Evolutionary conservation across 2,797 vertebrate species (phyloP).

Genomic region (Parambassis ranga): DNA sequence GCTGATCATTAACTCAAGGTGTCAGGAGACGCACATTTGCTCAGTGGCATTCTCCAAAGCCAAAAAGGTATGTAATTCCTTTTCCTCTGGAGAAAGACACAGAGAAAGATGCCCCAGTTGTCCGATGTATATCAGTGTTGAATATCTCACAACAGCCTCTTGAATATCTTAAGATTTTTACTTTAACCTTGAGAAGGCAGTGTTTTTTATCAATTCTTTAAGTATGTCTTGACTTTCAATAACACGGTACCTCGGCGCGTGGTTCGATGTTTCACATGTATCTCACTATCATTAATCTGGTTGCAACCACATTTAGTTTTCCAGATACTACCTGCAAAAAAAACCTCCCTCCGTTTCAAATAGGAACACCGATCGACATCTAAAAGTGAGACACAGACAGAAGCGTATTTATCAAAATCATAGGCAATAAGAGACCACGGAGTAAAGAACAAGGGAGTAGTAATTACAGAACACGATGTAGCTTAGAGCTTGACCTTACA

Average conservation of each 20-base stretch:
- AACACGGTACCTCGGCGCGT: neutral
- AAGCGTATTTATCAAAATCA: conserved; percentile 60
- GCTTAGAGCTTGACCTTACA: conserved; percentile 71
- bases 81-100: conserved; percentile 20
- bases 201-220: neutral
- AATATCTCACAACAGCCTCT: conserved; percentile 28
- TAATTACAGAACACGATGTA: conserved; percentile 69
- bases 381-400: conserved; percentile 5
- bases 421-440: conserved; percentile 31
- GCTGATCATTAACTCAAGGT: conserved; percentile 81
- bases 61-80: conserved; percentile 52
- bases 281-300: neutral
- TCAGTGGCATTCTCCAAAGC: conserved; percentile 74
- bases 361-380: conserved; percentile 36
- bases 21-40: conserved; percentile 71
- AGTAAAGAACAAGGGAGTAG: conserved; percentile 29
- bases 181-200: conserved; percentile 58
- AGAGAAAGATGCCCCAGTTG: conserved; percentile 29
- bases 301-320: neutral
- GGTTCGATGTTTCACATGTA: neutral
- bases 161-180: conserved; percentile 18
- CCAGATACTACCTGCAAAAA: neutral
- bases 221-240: neutral
- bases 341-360: conserved; percentile 1
- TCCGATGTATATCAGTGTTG: conserved; percentile 27